Evolutionary conservation across 1,140 invertebrate genomes (phyloP), one percentile per base, ranked within the genome.

Genomic region (Drosophila nasuta): DNA sequence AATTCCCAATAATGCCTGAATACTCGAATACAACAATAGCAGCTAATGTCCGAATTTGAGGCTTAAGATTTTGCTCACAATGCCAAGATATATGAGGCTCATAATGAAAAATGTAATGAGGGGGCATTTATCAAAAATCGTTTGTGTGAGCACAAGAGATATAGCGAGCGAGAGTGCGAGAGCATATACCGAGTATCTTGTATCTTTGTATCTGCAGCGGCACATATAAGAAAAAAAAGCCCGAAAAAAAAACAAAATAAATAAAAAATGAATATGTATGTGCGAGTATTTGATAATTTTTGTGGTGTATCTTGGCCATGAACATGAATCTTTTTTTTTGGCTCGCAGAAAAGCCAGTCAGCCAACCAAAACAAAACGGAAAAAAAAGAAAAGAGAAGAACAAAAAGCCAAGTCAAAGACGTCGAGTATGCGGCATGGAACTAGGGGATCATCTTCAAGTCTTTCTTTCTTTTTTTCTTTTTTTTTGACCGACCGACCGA

Each of bases 91-190:
- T 82, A 88, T 87, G 57, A 20, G 60, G 13, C 68, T 75, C 83
- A 82, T 86, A 86, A 86, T 86, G 79, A 88, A 86, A 86, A 86
- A 75, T 88, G 76, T 86, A 86, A 86, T 86, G 83, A 82, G 65
- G 35, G 35, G 67, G 62, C 65, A 86, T 86, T 86, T 86, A 86
- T 86, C 79, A 86, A 86, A 86, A 79, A 82, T 86, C 79, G 76
- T 82, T 88, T 87, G 79, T 87, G 79, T 64, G 77, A 65, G 68
- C 38, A 72, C 63, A 8, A 38, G 80, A 54, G 41, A 43, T 43
- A 13, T 11, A 43, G 41, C n/a, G 41, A 43, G 11, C 4, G 41
- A 13, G 41, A 43, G n/a, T 1, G 41, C 15, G 56, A 38, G 48
- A 56, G 54, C 81, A 75, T 75, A 77, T 71, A 49, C 58, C 72